A percentile compares a stretch with the other conserved stretches of the same genome.
Conservation (phyloP, 1,140 invertebrate species). For the Bombus terrestris region DNA sequence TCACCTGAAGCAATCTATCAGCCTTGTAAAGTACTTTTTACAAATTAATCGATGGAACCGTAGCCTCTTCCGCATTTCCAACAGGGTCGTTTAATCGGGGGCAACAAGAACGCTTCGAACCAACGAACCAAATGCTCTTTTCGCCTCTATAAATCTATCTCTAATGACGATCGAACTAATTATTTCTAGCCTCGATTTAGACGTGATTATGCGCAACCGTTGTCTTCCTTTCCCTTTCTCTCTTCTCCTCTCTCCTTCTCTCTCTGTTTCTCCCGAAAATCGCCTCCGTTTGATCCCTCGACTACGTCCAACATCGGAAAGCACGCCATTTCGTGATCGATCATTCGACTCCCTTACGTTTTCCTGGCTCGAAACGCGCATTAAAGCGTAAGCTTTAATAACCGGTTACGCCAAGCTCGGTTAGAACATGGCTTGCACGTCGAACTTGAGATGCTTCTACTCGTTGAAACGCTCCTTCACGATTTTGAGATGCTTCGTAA, state of each 20-base stretch:
- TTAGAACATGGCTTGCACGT: not conserved
- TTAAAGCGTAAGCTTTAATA: constrained; percentile 59
- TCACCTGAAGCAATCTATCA: constrained; percentile 19
- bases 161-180: constrained; percentile 62
- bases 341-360: constrained; percentile 51
- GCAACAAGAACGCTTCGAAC: constrained; percentile 16
- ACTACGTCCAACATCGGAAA: not conserved
- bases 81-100: not conserved
- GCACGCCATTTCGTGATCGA: constrained; percentile 60
- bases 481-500: no score
- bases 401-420: constrained; percentile 31
- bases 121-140: constrained; percentile 3
- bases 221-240: not conserved
- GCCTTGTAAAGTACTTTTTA: constrained; percentile 17
- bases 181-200: constrained; percentile 56
- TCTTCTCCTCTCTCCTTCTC: not conserved
- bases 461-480: not conserved
- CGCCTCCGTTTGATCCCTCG: not conserved
- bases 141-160: constrained; percentile 54
- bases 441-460: constrained; percentile 20
- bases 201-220: constrained; percentile 41
- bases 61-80: constrained; percentile 30
- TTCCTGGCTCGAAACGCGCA: constrained; percentile 39
- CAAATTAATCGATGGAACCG: constrained; percentile 42
- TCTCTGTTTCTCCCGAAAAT: constrained; percentile 3